A percentile compares a stretch with the other conserved stretches of the same genome.
Conservation (phyloP, 1,140 invertebrate species). For the Pseudomyrmex dendroicus region DNA sequence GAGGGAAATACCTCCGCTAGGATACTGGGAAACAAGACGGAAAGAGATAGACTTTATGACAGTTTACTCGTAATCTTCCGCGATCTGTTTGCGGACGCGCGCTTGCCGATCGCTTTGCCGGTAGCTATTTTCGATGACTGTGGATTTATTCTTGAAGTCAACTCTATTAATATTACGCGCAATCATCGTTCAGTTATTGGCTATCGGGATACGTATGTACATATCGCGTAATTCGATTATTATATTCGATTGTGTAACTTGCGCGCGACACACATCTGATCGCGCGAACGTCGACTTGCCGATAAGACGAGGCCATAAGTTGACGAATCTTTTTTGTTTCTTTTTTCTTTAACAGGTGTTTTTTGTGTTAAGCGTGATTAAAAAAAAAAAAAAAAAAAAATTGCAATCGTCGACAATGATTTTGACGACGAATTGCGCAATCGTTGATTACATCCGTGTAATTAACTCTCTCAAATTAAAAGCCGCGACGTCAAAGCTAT, state of each 20-base stretch:
- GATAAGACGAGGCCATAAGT: no score
- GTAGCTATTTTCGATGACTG: constrained; percentile 24
- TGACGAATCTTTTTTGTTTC: no score
- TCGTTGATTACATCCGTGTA: not conserved
- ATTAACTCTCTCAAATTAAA: constrained; percentile 3
- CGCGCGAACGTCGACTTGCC: no score
- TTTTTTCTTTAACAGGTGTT: no score
- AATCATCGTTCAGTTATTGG: not conserved
- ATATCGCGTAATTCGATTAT: not conserved
- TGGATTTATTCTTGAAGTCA: constrained; percentile 12
- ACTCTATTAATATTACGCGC: not conserved
- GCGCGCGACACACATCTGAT: not conserved
- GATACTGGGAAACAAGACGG: constrained; percentile 37
- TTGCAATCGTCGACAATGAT: not conserved
- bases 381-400: no score
- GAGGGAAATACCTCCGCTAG: constrained; percentile 9
- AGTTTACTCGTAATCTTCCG: constrained; percentile 22
- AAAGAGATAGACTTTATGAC: not conserved
- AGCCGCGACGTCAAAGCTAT: not conserved
- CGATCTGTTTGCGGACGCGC: constrained; percentile 42
- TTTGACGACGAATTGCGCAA: not conserved
- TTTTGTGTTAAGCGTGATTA: no score
- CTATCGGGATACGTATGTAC: not conserved
- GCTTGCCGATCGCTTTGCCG: constrained; percentile 11
- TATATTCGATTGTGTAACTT: not conserved